Evolutionary conservation across 1,140 invertebrate genomes (phyloP).

Genomic region (Hyposmocoma kahamanoa): DNA sequence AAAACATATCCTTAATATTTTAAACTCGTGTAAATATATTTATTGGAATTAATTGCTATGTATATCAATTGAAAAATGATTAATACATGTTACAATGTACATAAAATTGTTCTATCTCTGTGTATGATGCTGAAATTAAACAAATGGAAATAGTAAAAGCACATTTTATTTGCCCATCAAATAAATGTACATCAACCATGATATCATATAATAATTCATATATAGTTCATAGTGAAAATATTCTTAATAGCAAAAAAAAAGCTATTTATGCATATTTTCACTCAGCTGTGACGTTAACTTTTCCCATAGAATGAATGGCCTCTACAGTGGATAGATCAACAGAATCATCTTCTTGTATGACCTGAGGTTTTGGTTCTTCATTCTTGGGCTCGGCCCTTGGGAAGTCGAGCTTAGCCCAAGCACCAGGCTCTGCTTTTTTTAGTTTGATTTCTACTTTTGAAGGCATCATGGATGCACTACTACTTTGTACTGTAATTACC

Average conservation of each 20-base stretch:
- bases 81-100: too few species aligned
- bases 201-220: too few species aligned
- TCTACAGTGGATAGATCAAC: constrained; percentile 66
- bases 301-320: constrained; percentile 53
- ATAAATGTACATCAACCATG: background rate
- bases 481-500: constrained; percentile 81
- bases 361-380: constrained; percentile 19
- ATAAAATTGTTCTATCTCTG: too few species aligned
- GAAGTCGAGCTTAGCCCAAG: constrained; percentile 87
- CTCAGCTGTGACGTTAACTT: constrained; percentile 46
- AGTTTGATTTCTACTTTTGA: constrained; percentile 98
- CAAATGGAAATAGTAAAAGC: constrained; percentile 15
- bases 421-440: constrained; percentile 87
- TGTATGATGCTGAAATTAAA: too few species aligned
- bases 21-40: too few species aligned
- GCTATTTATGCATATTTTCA: background rate
- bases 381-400: constrained; percentile 63
- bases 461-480: constrained; percentile 85
- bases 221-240: too few species aligned
- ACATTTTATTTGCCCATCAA: constrained; percentile 16
- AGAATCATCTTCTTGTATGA: constrained; percentile 64
- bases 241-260: too few species aligned
- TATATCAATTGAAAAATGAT: too few species aligned
- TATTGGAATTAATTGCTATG: too few species aligned
- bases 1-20: too few species aligned